These are phyloP conservation scores for Macroramphosus scolopax DNA, from an alignment of 2,797 vertebrate genomes.

Conservation along the genomic window DNA sequence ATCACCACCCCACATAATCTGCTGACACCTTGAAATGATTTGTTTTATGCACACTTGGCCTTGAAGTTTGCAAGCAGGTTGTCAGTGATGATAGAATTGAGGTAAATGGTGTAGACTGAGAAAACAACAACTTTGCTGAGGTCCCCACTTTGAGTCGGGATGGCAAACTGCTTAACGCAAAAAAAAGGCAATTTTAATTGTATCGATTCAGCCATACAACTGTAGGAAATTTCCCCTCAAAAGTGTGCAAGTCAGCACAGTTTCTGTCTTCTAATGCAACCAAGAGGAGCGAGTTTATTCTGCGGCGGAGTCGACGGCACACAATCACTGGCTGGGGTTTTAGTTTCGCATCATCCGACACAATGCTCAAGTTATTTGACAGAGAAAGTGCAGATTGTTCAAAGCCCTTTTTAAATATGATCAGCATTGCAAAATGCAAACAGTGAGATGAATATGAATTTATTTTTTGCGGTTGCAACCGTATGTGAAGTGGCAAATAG, in stretches of 20 bases:
- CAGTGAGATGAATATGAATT: slow-evolving; percentile 58
- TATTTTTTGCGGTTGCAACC: slow-evolving; percentile 56
- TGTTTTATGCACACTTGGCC: slow-evolving; percentile 81
- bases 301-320: slow-evolving; percentile 72
- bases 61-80: slow-evolving; percentile 81
- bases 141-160: slow-evolving; percentile 78
- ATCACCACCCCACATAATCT: slow-evolving; percentile 79
- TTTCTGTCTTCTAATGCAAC: slow-evolving; percentile 77
- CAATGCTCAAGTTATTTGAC: slow-evolving; percentile 78
- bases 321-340: slow-evolving; percentile 72
- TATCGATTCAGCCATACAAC: slow-evolving; percentile 84
- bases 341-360: slow-evolving; percentile 77
- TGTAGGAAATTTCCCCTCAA: slow-evolving; percentile 77
- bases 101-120: slow-evolving; percentile 78
- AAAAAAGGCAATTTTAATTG: slow-evolving; percentile 83
- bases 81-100: slow-evolving; percentile 85
- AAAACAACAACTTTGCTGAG: slow-evolving; percentile 86
- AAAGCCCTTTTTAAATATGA: slow-evolving; percentile 75
- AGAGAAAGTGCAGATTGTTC: slow-evolving; percentile 72
- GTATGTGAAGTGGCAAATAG: slow-evolving; percentile 57
- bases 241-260: slow-evolving; percentile 80
- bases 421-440: slow-evolving; percentile 76
- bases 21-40: slow-evolving; percentile 82
- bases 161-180: slow-evolving; percentile 74
- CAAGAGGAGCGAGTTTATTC: slow-evolving; percentile 74